These are phyloP conservation scores for Astyanax mexicanus DNA, from an alignment of 2,797 vertebrate species.

Conservation along the genomic window DNA sequence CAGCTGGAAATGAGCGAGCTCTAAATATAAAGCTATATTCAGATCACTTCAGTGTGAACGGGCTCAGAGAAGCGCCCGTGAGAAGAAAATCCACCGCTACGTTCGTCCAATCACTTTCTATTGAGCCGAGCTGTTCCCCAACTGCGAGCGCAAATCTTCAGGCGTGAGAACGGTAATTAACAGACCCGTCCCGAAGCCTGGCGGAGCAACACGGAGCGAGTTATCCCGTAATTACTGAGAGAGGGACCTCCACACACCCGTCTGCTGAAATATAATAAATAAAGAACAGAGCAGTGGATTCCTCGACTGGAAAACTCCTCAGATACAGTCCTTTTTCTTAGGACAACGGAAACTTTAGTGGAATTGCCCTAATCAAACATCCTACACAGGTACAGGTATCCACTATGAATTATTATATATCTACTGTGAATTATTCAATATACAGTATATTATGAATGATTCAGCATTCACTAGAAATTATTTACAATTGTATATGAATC, in stretches of 20 bases:
- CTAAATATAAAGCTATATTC: conserved; percentile 27
- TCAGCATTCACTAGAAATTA: too few relatives aligned
- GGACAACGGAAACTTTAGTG: conserved; percentile 27
- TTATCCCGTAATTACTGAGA: conserved; percentile 49
- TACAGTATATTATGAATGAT: too few relatives aligned
- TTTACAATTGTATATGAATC: too few relatives aligned
- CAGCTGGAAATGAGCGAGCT: neutral
- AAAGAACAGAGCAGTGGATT: neutral
- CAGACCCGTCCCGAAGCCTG: conserved; percentile 41
- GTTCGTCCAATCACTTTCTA: conserved; percentile 46
- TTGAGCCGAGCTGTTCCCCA: conserved; percentile 47
- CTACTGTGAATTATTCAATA: too few relatives aligned
- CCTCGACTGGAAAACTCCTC: neutral
- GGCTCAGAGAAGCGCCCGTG: conserved; percentile 18
- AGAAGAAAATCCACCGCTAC: conserved; percentile 10
- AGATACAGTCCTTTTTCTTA: neutral
- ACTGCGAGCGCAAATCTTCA: conserved; percentile 50
- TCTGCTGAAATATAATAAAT: conserved; percentile 9
- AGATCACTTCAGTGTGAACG: conserved; percentile 7
- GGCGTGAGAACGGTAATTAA: conserved; percentile 59
- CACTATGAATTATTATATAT: too few relatives aligned
- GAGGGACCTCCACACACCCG: conserved; percentile 37
- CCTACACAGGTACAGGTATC: conserved; percentile 24
- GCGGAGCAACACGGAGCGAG: conserved; percentile 38
- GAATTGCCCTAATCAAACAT: neutral